These are phyloP conservation scores for Xanthia icteritia DNA, from an alignment of 2,888 invertebrate genomes.

Conservation along the genomic window DNA sequence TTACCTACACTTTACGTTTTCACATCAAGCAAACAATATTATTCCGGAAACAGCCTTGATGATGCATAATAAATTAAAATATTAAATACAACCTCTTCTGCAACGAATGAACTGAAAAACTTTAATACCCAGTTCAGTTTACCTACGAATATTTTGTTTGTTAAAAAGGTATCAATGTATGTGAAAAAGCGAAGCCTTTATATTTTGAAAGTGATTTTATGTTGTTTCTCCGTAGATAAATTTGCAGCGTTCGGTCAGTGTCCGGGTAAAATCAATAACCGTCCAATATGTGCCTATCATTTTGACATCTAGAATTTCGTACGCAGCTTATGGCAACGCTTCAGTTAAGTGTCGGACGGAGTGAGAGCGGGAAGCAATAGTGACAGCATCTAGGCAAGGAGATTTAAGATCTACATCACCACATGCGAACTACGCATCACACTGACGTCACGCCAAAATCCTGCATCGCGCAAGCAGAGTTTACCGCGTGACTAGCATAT, in stretches of 20 bases:
- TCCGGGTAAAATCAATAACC: conserved; percentile 84
- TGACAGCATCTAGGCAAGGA: not conserved
- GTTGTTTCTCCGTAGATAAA: conserved; percentile 58
- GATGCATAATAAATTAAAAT: conserved; percentile 13
- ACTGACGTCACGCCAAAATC: too few species aligned
- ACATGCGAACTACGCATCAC: too few species aligned
- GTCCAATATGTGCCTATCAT: conserved; percentile 86
- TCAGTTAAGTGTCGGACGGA: conserved; percentile 50
- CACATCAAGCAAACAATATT: conserved; percentile 12
- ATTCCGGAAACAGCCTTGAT: conserved; percentile 5
- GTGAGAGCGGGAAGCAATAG: conserved; percentile 47
- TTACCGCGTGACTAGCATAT: too few species aligned
- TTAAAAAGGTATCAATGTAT: conserved; percentile 31
- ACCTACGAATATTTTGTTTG: not conserved
- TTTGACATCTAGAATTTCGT: conserved; percentile 86
- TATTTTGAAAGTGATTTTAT: conserved; percentile 33
- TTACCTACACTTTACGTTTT: not conserved
- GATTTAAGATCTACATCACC: not conserved
- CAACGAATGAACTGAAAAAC: conserved; percentile 13
- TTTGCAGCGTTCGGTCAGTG: conserved; percentile 72
- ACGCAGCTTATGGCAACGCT: conserved; percentile 72
- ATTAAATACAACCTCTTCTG: conserved; percentile 16
- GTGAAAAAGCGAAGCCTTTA: conserved; percentile 14
- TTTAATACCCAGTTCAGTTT: conserved; percentile 8
- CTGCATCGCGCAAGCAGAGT: too few species aligned